Conservation (phyloP, 1,140 invertebrate genomes). For the Bilobella aurantiaca region DNA sequence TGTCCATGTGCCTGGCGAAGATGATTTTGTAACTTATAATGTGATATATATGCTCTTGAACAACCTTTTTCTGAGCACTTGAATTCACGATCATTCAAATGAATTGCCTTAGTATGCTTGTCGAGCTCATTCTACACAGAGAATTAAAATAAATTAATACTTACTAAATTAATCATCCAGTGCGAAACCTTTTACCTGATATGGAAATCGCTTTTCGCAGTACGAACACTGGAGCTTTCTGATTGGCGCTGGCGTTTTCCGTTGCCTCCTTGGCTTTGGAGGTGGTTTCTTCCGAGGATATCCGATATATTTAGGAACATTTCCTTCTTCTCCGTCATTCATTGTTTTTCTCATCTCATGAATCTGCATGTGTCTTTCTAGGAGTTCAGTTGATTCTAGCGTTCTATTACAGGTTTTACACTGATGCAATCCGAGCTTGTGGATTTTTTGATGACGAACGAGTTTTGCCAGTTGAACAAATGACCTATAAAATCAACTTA, state of each 20-base stretch:
- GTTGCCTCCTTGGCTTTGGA: background rate
- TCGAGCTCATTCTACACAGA: slow-evolving; percentile 2
- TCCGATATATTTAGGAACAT: background rate
- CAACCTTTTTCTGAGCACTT: background rate
- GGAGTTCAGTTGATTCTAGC: background rate
- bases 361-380: background rate
- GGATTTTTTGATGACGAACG: background rate
- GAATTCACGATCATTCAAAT: background rate
- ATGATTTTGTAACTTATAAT: background rate
- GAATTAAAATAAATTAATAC: background rate
- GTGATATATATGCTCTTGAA: background rate
- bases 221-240: background rate
- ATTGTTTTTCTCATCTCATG: background rate
- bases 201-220: slow-evolving; percentile 1
- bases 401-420: background rate
- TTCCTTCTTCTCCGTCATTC: background rate
- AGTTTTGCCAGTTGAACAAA: background rate
- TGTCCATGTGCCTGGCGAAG: background rate
- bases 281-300: background rate
- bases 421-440: background rate
- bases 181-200: background rate
- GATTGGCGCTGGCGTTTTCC: slow-evolving; percentile 1
- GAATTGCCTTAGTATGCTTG: background rate
- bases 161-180: too few species aligned
- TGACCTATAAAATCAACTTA: background rate